These are phyloP conservation scores for Calycopis cecrops DNA, from an alignment of 1,140 invertebrate genomes.

Conservation along the genomic window DNA sequence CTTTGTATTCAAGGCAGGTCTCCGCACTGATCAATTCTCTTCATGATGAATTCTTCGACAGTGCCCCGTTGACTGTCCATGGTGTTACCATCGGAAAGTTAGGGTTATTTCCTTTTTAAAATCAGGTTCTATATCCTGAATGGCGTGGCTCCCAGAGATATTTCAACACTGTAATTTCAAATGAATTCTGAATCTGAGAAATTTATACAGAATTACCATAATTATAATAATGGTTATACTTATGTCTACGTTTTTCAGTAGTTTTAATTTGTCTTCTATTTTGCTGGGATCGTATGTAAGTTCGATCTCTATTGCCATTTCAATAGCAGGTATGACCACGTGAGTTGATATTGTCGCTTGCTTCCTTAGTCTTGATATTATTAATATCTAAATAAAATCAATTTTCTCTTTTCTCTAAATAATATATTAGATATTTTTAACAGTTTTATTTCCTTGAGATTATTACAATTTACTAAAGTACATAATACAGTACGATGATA, in stretches of 20 bases:
- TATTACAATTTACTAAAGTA: too few species aligned
- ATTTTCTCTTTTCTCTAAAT: conserved; percentile 13
- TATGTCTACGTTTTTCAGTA: conserved; percentile 14
- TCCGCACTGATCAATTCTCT: too few species aligned
- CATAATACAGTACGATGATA: too few species aligned
- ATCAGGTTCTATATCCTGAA: not conserved
- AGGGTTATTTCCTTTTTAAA: not conserved
- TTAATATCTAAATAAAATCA: conserved; percentile 12
- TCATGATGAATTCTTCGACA: not conserved
- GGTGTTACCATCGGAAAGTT: not conserved
- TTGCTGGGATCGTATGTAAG: conserved; percentile 13
- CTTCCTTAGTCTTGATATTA: not conserved
- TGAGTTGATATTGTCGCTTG: not conserved
- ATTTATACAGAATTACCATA: conserved; percentile 3
- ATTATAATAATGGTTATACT: too few species aligned
- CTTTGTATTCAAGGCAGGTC: too few species aligned
- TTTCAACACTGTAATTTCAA: conserved; percentile 14
- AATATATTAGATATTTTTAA: conserved; percentile 11
- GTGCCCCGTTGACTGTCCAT: not conserved
- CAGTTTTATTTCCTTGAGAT: conserved; percentile 13
- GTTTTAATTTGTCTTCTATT: conserved; percentile 16
- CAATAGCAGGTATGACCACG: not conserved
- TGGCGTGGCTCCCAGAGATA: conserved; percentile 13
- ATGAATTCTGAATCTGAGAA: conserved; percentile 12
- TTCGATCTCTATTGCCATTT: conserved; percentile 8